Evolutionary conservation across 2,888 invertebrate genomes (phyloP).

Genomic region (Clepsis dumicolana): DNA sequence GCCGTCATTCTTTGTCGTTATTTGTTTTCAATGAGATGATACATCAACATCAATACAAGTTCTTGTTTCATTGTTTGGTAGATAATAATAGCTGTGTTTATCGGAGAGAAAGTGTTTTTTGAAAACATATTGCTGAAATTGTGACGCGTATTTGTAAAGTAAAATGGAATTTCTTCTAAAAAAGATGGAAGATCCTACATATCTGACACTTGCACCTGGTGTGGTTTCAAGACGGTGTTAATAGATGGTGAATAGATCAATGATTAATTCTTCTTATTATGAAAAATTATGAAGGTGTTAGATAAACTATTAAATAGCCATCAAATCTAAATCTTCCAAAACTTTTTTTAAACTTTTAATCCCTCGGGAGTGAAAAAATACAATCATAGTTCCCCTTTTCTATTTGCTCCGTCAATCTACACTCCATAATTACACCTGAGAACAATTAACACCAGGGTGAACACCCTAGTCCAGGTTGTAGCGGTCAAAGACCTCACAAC

Average conservation of each 20-base stretch:
- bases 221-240: no score
- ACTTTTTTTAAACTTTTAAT: not conserved
- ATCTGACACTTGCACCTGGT: no score
- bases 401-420: slow-evolving; percentile 32
- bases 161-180: not conserved
- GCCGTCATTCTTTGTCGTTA: slow-evolving; percentile 31
- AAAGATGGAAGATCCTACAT: not conserved
- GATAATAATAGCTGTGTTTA: not conserved
- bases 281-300: not conserved
- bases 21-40: slow-evolving; percentile 29
- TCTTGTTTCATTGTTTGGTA: slow-evolving; percentile 31
- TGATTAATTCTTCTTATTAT: not conserved
- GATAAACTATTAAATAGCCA: not conserved
- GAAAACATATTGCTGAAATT: not conserved
- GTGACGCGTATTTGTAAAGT: not conserved
- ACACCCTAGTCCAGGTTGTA: slow-evolving; percentile 29
- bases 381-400: slow-evolving; percentile 34
- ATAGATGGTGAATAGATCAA: not conserved
- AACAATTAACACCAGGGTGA: slow-evolving; percentile 38
- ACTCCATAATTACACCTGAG: slow-evolving; percentile 36
- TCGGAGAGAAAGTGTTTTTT: not conserved
- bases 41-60: slow-evolving; percentile 34
- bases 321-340: not conserved
- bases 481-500: slow-evolving; percentile 39
- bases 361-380: slow-evolving; percentile 11